phyloP scores from a whole-genome alignment of 2,888 invertebrate species.

The Parochlus steinenii region DNA sequence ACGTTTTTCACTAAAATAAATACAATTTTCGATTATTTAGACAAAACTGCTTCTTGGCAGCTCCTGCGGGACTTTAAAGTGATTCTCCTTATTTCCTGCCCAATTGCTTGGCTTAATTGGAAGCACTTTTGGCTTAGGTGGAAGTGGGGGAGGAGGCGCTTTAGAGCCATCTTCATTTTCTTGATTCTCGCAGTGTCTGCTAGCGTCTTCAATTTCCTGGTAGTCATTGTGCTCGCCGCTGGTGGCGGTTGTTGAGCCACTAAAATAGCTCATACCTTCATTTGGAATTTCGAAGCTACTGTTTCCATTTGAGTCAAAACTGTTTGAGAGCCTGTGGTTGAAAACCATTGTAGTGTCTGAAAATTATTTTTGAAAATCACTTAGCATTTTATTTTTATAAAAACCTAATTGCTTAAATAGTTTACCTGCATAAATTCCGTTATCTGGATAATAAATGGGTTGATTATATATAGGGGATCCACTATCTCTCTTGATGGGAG shows the following conservation, averaged over 20 bases:
- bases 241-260: not conserved
- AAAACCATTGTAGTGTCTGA: conserved; percentile 11
- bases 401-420: not conserved
- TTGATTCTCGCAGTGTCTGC: conserved; percentile 20
- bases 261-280: conserved; percentile 1
- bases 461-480: conserved; percentile 1
- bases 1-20: no score
- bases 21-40: no score
- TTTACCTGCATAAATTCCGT: conserved; percentile 6
- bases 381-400: not conserved
- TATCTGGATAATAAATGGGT: conserved; percentile 6
- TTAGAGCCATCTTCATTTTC: conserved; percentile 16
- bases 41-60: conserved; percentile 23
- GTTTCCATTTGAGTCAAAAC: not conserved
- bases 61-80: conserved; percentile 18
- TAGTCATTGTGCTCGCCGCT: conserved; percentile 1
- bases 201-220: conserved; percentile 14
- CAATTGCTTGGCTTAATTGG: conserved; percentile 44
- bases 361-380: not conserved
- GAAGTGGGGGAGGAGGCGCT: conserved; percentile 47
- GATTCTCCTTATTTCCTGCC: conserved; percentile 19
- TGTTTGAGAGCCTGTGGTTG: conserved; percentile 5
- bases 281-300: not conserved
- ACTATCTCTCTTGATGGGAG: conserved; percentile 4
- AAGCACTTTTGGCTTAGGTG: conserved; percentile 57